Percentiles rank a stretch among this genome's conserved stretches.
Conservation (phyloP, 1,140 invertebrate genomes). For the Diachasma alloeum region DNA sequence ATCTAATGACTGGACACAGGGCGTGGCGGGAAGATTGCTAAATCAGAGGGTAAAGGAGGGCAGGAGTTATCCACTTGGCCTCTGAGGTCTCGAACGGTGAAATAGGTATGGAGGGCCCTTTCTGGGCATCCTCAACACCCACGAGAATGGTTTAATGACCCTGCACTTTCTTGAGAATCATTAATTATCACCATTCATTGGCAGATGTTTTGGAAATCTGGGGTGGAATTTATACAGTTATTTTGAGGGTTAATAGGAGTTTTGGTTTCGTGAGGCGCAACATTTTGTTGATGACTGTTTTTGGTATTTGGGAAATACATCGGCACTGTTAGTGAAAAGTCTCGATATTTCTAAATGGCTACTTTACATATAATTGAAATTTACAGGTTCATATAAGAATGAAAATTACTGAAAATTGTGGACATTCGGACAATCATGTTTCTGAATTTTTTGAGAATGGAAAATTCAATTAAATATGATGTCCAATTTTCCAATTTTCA, state of each 20-base stretch:
- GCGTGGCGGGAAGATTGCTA: conserved; percentile 63
- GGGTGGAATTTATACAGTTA: not conserved
- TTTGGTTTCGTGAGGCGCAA: not conserved
- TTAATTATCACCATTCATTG: conserved; percentile 19
- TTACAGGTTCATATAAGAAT: too few species aligned
- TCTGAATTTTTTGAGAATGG: too few species aligned
- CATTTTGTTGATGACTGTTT: not conserved
- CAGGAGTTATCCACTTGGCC: not conserved
- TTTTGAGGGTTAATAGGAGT: not conserved
- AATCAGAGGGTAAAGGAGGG: conserved; percentile 47
- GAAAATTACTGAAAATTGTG: too few species aligned
- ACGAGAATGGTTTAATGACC: conserved; percentile 23
- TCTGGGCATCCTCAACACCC: conserved; percentile 9
- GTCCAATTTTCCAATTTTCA: too few species aligned
- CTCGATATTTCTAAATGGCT: too few species aligned
- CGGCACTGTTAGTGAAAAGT: too few species aligned
- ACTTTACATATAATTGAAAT: too few species aligned
- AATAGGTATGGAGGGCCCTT: not conserved
- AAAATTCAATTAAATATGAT: too few species aligned
- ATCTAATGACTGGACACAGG: conserved; percentile 61
- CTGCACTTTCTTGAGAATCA: conserved; percentile 8
- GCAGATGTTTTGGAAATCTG: not conserved
- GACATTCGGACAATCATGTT: too few species aligned
- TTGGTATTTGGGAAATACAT: too few species aligned
- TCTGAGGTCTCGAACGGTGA: not conserved